These are phyloP conservation scores for Diarsia mendica DNA, from an alignment of 2,888 invertebrate genomes.

Conservation along the genomic window DNA sequence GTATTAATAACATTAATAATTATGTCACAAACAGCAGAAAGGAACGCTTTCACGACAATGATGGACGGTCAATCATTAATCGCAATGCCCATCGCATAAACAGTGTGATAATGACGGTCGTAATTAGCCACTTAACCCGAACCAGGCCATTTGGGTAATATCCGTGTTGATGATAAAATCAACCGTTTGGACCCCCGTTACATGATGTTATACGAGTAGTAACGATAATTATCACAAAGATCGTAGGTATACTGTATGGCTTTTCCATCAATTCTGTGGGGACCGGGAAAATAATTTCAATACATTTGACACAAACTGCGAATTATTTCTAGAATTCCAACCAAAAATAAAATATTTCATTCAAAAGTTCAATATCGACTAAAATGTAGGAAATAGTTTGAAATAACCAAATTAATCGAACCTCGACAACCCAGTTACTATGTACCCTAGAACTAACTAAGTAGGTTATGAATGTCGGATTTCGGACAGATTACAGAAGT, in stretches of 20 bases:
- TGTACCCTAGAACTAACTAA: too few relatives aligned
- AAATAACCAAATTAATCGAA: too few relatives aligned
- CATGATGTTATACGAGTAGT: conserved; percentile 25
- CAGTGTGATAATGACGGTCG: conserved; percentile 45
- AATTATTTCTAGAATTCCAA: background rate
- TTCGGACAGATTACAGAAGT: too few relatives aligned
- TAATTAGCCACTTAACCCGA: conserved; percentile 59
- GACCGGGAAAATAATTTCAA: background rate
- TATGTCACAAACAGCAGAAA: conserved; percentile 22
- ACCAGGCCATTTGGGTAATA: conserved; percentile 46
- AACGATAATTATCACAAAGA: conserved; percentile 26
- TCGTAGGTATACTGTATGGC: background rate
- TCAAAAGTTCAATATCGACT: background rate
- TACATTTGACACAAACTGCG: background rate
- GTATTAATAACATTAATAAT: background rate
- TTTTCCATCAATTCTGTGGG: background rate
- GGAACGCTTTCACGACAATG: conserved; percentile 6
- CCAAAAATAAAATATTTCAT: background rate
- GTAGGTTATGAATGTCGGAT: too few relatives aligned
- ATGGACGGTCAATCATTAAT: conserved; percentile 43
- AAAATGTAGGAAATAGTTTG: too few relatives aligned
- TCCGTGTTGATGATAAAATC: conserved; percentile 57
- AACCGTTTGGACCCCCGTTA: conserved; percentile 21
- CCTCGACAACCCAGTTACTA: too few relatives aligned
- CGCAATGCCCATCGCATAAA: conserved; percentile 41